phyloP scores from a whole-genome alignment of 2,797 vertebrate species.

The Leptoclinus maculatus region DNA sequence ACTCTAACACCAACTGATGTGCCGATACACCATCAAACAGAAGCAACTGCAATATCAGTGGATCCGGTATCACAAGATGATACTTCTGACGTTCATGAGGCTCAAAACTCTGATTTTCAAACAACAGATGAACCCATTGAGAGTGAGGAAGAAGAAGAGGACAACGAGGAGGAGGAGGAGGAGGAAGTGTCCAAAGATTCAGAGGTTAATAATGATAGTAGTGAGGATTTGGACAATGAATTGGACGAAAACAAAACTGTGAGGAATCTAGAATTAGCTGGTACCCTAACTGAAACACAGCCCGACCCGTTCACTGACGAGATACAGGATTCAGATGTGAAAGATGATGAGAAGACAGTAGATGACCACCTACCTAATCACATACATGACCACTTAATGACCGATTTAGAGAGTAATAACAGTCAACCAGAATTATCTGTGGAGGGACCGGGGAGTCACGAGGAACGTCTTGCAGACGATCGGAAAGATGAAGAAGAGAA shows the following conservation, averaged over 20 bases:
- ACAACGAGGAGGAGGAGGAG: not conserved
- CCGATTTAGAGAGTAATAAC: slow-evolving; percentile 40
- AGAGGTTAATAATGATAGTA: not conserved
- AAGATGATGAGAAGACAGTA: slow-evolving; percentile 12
- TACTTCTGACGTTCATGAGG: not conserved
- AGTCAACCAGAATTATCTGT: slow-evolving; percentile 18
- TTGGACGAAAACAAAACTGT: slow-evolving; percentile 37
- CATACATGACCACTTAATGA: slow-evolving; percentile 3
- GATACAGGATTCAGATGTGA: slow-evolving; percentile 6
- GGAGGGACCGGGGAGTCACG: slow-evolving; percentile 29
- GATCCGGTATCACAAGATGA: slow-evolving; percentile 14
- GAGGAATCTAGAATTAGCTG: not conserved
- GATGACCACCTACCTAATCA: slow-evolving; percentile 4
- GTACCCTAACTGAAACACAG: slow-evolving; percentile 3
- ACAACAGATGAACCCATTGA: slow-evolving; percentile 28
- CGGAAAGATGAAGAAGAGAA: slow-evolving; percentile 31
- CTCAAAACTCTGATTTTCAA: slow-evolving; percentile 25
- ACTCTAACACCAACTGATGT: slow-evolving; percentile 25
- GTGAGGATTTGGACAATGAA: slow-evolving; percentile 3
- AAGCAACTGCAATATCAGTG: slow-evolving; percentile 2
- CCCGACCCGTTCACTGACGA: not conserved
- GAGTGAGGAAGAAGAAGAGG: not conserved
- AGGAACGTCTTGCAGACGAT: slow-evolving; percentile 42
- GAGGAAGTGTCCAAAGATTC: not conserved
- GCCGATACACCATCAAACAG: slow-evolving; percentile 20